Conservation (phyloP, 2,113 vertebrate species). For the Clinocottus analis region DNA sequence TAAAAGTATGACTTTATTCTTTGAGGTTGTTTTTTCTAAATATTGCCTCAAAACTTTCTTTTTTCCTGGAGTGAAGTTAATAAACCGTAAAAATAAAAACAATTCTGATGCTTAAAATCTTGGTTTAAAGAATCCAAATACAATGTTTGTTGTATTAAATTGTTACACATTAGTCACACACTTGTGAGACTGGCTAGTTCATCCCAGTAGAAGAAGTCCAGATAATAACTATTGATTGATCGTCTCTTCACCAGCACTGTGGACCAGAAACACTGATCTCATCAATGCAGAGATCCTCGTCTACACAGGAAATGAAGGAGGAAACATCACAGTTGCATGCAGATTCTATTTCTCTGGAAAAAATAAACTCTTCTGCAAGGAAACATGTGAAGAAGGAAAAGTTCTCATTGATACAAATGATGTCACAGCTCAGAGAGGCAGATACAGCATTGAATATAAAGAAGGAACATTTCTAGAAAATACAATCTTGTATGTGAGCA, state of each 20-base stretch:
- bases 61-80: too few species aligned
- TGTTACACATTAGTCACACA: neutral
- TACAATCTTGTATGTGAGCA: constrained; percentile 21
- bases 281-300: neutral
- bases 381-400: neutral
- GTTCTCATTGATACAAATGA: neutral
- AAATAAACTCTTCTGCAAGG: neutral
- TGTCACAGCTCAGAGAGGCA: neutral
- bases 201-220: neutral
- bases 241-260: neutral
- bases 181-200: neutral
- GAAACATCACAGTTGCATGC: neutral
- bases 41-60: too few species aligned
- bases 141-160: neutral
- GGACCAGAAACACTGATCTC: neutral
- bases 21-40: too few species aligned
- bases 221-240: neutral
- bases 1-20: too few species aligned
- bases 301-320: neutral
- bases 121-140: too few species aligned
- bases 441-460: neutral
- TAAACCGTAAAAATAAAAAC: too few species aligned
- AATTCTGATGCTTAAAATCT: neutral
- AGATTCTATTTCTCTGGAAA: accelerated
- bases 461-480: accelerated